These are phyloP conservation scores for Tetramorium simillimum DNA, from an alignment of 1,140 invertebrate species.

Conservation along the genomic window DNA sequence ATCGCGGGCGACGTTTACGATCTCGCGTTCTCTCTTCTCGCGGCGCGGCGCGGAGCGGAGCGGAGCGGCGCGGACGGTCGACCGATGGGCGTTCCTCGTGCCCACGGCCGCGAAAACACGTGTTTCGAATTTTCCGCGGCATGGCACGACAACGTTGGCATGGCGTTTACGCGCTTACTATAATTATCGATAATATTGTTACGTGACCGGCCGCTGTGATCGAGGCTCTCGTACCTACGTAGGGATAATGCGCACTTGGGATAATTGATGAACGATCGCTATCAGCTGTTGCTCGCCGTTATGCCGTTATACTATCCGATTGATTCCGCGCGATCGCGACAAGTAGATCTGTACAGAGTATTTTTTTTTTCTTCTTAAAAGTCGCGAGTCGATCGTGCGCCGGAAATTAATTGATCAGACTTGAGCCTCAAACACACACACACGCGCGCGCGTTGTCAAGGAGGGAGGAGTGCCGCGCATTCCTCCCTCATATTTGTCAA, in stretches of 20 bases:
- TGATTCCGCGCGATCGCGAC: background rate
- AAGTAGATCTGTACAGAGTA: too few species aligned
- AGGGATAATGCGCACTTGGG: constrained; percentile 27
- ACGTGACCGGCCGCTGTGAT: background rate
- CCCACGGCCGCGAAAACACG: constrained; percentile 43
- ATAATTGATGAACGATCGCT: constrained; percentile 36
- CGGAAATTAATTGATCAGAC: background rate
- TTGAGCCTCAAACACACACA: background rate
- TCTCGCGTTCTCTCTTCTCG: constrained; percentile 48
- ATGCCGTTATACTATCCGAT: constrained; percentile 15
- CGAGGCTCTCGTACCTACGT: background rate
- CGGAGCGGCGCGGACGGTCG: too few species aligned
- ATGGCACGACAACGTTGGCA: background rate
- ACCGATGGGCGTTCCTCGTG: constrained; percentile 37
- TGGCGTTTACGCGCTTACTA: constrained; percentile 29
- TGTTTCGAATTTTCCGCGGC: constrained; percentile 39
- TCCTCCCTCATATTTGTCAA: constrained; percentile 13
- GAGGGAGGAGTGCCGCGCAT: too few species aligned
- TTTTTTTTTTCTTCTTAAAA: background rate
- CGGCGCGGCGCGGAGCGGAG: too few species aligned
- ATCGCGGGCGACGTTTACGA: constrained; percentile 46
- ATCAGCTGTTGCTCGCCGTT: background rate
- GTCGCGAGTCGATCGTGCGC: background rate
- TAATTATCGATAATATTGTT: constrained; percentile 50
- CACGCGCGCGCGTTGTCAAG: too few species aligned